Evolutionary conservation across 2,797 vertebrate genomes (phyloP).

Genomic region (Fundulus diaphanus): DNA sequence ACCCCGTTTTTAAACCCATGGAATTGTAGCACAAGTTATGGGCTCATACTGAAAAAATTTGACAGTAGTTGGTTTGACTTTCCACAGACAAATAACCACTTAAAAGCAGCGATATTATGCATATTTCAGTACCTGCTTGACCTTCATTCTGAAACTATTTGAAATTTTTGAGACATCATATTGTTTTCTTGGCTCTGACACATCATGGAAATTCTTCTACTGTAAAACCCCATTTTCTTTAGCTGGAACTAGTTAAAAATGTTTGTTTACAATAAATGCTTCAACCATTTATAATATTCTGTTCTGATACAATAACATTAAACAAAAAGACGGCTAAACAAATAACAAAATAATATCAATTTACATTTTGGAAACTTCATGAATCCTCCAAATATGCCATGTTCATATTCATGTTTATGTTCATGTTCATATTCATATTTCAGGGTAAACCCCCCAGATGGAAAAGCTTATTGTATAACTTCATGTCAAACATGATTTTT

Average conservation of each 20-base stretch:
- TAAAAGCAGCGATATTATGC: neutral
- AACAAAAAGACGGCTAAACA: neutral
- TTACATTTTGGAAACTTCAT: neutral
- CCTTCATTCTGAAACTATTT: neutral
- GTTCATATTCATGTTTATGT: too few species aligned
- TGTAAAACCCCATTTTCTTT: too few species aligned
- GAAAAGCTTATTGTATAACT: neutral
- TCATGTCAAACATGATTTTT: neutral
- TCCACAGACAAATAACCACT: neutral
- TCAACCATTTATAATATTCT: neutral
- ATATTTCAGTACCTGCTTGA: neutral
- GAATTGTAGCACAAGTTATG: neutral
- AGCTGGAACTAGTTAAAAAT: too few species aligned
- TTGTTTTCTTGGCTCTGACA: neutral
- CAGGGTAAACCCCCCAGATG: neutral
- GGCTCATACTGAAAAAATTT: neutral
- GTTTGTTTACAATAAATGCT: neutral
- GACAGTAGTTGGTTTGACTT: neutral
- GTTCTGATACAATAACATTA: neutral
- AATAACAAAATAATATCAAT: neutral
- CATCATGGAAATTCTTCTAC: neutral
- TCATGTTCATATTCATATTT: neutral
- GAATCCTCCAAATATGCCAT: neutral
- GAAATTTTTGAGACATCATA: neutral
- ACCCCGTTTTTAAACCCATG: neutral